Percentiles rank a stretch among this genome's conserved stretches.
Conservation (phyloP, 2,797 vertebrate species). For the Argentina silus region DNA sequence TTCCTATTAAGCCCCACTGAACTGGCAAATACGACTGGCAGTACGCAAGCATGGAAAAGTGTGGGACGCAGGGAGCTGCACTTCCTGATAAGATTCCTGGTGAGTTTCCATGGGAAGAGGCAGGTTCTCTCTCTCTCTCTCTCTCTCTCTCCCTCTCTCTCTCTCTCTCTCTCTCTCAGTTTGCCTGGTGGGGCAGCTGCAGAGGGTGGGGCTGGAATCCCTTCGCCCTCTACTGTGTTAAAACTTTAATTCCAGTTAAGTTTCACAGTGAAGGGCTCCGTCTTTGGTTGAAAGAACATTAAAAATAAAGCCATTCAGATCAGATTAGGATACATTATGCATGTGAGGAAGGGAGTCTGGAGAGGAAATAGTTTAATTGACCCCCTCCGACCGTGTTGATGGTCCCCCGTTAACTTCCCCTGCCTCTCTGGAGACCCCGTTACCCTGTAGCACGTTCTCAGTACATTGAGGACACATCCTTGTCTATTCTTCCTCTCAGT, state of each 20-base stretch:
- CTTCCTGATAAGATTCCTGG: conserved; percentile 57
- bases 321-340: conserved; percentile 72
- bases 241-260: conserved; percentile 77
- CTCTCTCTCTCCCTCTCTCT: conserved; percentile 22
- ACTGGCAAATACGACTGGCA: conserved; percentile 44
- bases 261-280: conserved; percentile 69
- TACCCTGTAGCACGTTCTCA: conserved; percentile 35
- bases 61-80: conserved; percentile 37
- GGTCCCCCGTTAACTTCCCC: conserved; percentile 45
- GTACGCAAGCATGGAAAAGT: conserved; percentile 54
- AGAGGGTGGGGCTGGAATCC: conserved; percentile 44
- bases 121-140: neutral
- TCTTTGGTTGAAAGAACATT: conserved; percentile 68
- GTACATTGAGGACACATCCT: conserved; percentile 39
- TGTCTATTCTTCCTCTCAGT: conserved; percentile 33
- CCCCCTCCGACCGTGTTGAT: conserved; percentile 60
- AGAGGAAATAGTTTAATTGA: conserved; percentile 62
- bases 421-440: conserved; percentile 27
- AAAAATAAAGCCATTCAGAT: conserved; percentile 69
- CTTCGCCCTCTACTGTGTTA: conserved; percentile 69
- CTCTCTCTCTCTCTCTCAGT: conserved; percentile 32
- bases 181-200: neutral
- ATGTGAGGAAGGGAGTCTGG: conserved; percentile 44
- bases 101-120: conserved; percentile 43
- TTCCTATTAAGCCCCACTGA: conserved; percentile 40